A percentile compares a stretch with the other conserved stretches of the same genome.
Conservation (phyloP, 1,140 invertebrate genomes). For the Drosophila sp. region DNA sequence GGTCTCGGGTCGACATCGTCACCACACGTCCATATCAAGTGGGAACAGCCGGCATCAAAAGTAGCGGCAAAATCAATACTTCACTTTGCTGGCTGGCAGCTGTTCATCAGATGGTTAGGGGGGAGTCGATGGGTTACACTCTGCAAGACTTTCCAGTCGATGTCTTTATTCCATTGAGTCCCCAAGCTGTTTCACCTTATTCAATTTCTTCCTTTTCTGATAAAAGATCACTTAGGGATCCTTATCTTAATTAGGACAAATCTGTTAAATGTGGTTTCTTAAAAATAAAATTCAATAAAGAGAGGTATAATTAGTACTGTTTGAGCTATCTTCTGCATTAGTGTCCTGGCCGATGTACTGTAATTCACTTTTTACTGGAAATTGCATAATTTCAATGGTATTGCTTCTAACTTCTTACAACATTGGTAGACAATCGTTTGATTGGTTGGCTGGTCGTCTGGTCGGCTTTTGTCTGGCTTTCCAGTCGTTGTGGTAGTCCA, state of each 20-base stretch:
- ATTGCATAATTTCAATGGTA: constrained; percentile 67
- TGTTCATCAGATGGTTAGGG: constrained; percentile 62
- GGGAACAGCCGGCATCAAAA: constrained; percentile 34
- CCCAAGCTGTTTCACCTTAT: too few relatives aligned
- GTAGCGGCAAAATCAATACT: constrained; percentile 63
- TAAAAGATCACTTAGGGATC: not conserved
- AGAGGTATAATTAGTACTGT: too few relatives aligned
- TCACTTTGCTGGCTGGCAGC: constrained; percentile 55
- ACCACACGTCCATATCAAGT: constrained; percentile 22
- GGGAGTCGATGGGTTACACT: not conserved
- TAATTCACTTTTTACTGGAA: constrained; percentile 38
- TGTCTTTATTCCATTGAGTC: not conserved
- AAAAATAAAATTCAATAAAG: too few relatives aligned
- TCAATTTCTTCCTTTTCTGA: too few relatives aligned
- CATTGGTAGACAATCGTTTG: constrained; percentile 9
- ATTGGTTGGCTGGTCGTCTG: not conserved
- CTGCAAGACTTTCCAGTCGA: constrained; percentile 42
- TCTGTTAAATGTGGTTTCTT: too few relatives aligned
- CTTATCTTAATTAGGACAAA: not conserved
- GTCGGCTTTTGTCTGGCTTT: constrained; percentile 41
- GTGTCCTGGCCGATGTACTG: not conserved
- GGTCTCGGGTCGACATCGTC: constrained; percentile 2
- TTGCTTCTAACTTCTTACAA: constrained; percentile 35
- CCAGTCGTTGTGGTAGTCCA: constrained; percentile 21
- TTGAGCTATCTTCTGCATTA: too few relatives aligned